Evolutionary conservation across 2,888 invertebrate species (phyloP), one percentile per base, ranked within the genome.

Genomic region (Galeruca laticollis): DNA sequence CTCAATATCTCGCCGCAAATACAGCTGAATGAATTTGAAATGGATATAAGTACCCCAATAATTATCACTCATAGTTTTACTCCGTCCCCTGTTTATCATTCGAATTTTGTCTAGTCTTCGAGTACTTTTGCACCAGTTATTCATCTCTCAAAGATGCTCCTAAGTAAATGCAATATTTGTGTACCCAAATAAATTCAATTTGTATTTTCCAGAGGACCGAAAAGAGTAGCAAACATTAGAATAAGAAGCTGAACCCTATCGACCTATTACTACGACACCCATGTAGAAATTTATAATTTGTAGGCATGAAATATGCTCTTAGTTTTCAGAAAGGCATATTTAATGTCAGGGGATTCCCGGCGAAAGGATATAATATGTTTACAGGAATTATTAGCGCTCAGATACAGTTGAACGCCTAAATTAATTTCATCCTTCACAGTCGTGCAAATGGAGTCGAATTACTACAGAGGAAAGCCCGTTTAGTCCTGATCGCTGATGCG

Each of bases 341-440:
- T 35, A 56, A 64, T 56, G 64, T 43, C 18, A 56, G 56, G 35
- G 33, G 61, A 51, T 35, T 51, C 35, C 60, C 54, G 31, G 26
- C 33, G 9, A 59, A 62, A 65, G 57, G 57, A 47, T 65, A 57
- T 65, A 65, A 65, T 65, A 59, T 65, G 65, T 65, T 65, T 65
- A 59, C 57, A 65, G 65, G 57, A 65, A 59, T 65, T 65, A 65
- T 57, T 57, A 65, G 65, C 33, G 35, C 43, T 65, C 33, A 49
- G 47, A 43, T 11, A 57, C 47, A 47, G 47, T 49, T 59, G 57
- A 65, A 57, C 59, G 47, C 33, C 15, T 47, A 54, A 57, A 65
- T 65, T 65, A 65, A 65, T 65, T 65, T 65, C 56, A 64, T 56
- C 54, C 31, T 54, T 54, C n/a, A 54, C 15, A 31, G 31, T 26